Conservation (phyloP, 2,888 invertebrate genomes). For the Nomada lathburiana region DNA sequence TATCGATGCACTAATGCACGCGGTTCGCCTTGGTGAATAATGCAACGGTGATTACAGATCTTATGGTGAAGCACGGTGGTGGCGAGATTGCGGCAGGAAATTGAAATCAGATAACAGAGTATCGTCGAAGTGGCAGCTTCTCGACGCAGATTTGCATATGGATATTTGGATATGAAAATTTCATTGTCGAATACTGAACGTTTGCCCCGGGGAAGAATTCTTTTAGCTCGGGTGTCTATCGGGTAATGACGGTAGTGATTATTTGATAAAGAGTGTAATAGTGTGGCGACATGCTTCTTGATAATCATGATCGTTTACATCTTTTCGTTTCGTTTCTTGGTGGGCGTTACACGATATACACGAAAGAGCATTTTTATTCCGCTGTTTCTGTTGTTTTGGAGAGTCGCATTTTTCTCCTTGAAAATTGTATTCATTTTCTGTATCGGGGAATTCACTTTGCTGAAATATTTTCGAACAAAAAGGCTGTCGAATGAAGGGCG, state of each 20-base stretch:
- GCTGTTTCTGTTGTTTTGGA: too few species aligned
- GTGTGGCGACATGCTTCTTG: neutral
- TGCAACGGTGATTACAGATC: conserved; percentile 64
- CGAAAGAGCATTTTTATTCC: too few species aligned
- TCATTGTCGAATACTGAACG: conserved; percentile 8
- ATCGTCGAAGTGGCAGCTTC: conserved; percentile 52
- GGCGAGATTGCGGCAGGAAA: conserved; percentile 75
- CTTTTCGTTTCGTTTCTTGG: neutral
- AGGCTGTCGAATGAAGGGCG: too few species aligned
- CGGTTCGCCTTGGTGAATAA: conserved; percentile 46
- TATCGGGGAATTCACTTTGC: too few species aligned
- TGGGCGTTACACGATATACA: neutral
- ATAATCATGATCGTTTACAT: neutral
- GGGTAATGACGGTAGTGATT: conserved; percentile 3
- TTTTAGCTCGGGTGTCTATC: neutral
- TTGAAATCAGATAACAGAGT: conserved; percentile 79
- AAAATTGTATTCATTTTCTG: too few species aligned
- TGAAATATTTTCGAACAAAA: too few species aligned
- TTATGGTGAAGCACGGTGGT: conserved; percentile 66
- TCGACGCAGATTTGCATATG: conserved; percentile 48
- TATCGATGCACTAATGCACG: conserved; percentile 28
- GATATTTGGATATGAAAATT: conserved; percentile 51
- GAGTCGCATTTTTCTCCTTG: too few species aligned
- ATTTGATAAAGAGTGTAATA: neutral
- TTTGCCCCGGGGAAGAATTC: neutral